Percentiles rank a stretch among this genome's conserved stretches.
phyloP scores from a whole-genome alignment of 2,888 invertebrate species.

The Dugesia japonica region DNA sequence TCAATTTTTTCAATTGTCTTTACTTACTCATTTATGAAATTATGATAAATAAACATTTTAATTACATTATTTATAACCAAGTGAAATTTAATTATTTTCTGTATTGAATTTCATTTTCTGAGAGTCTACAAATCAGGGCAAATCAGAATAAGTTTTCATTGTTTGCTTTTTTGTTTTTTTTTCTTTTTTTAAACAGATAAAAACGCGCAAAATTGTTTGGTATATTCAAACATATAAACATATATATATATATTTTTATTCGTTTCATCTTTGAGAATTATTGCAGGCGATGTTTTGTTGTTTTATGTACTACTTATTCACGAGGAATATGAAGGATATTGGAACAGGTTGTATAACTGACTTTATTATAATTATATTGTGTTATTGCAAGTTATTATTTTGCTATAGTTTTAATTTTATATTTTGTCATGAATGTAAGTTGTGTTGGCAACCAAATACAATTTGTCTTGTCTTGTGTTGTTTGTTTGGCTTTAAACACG shows the following conservation, averaged over 20 bases:
- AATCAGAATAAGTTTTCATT: neutral
- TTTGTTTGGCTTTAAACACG: no score
- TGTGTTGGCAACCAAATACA: slow-evolving; percentile 16
- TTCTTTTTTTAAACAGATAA: no score
- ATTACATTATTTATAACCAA: no score
- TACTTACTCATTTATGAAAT: neutral
- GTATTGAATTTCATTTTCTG: slow-evolving; percentile 7
- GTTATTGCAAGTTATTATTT: slow-evolving; percentile 13
- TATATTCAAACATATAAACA: neutral
- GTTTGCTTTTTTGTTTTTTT: neutral
- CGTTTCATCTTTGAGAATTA: slow-evolving; percentile 4
- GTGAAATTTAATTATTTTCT: neutral
- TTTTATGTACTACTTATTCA: neutral
- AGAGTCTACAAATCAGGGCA: slow-evolving; percentile 10
- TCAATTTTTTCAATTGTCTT: neutral
- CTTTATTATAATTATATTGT: neutral
- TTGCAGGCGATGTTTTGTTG: neutral
- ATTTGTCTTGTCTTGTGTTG: slow-evolving; percentile 11
- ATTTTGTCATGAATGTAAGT: slow-evolving; percentile 20
- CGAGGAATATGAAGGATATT: neutral
- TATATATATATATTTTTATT: neutral
- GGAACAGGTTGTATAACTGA: neutral
- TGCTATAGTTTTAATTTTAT: slow-evolving; percentile 13
- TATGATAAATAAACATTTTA: neutral
- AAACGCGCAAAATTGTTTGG: no score